Evolutionary conservation across 1,140 invertebrate species (phyloP), one percentile per base, ranked within the genome.

Genomic region (Monochamus saltuarius): DNA sequence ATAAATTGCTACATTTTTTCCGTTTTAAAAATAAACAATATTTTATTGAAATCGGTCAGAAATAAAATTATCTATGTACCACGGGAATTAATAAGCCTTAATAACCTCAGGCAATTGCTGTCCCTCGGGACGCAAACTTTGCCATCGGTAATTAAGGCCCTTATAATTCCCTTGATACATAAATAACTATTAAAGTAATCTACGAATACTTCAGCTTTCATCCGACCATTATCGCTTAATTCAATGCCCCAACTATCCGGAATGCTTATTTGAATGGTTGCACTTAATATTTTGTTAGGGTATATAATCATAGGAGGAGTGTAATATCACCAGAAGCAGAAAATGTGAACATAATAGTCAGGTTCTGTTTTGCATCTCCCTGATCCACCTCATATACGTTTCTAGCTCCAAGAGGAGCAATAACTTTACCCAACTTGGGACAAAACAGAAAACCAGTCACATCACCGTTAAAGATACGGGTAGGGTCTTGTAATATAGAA

Each of bases 121-220:
- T n/a, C n/a, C n/a, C n/a, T n/a, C n/a, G n/a, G n/a, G n/a, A n/a
- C n/a, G n/a, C n/a, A n/a, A n/a, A n/a, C n/a, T n/a, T n/a, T n/a
- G n/a, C n/a, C n/a, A n/a, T n/a, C n/a, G n/a, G n/a, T n/a, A n/a
- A n/a, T n/a, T n/a, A n/a, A n/a, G n/a, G n/a, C n/a, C n/a, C n/a
- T n/a, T n/a, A n/a, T n/a, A n/a, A n/a, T n/a, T n/a, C n/a, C n/a
- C n/a, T n/a, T n/a, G n/a, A n/a, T n/a, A n/a, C n/a, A n/a, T n/a
- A n/a, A n/a, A n/a, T n/a, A n/a, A n/a, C n/a, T n/a, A n/a, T n/a
- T n/a, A n/a, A n/a, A n/a, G n/a, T n/a, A n/a, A n/a, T n/a, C n/a
- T 56, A 69, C 77, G 61, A 78, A 78, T 3, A 67, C 16, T 62
- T 71, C 67, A 17, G 60, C 53, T 45, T 56, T 79, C 76, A 77